Evolutionary conservation across 1,140 invertebrate genomes (phyloP).

Genomic region (Nephila pilipes): DNA sequence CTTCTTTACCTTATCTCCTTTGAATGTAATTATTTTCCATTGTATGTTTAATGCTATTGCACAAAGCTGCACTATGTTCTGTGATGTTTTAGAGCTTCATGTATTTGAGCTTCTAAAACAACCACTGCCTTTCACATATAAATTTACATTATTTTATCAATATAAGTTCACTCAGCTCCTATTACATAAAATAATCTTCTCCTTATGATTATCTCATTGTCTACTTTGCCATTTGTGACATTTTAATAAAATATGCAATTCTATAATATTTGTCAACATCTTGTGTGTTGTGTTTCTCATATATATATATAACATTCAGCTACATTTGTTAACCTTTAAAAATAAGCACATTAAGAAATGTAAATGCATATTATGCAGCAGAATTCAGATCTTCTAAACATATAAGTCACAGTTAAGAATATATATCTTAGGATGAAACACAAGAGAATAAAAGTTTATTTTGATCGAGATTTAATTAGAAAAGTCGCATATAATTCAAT

Average conservation of each 20-base stretch:
- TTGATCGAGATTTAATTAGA: too few relatives aligned
- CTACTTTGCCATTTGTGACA: slow-evolving; percentile 20
- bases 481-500: too few relatives aligned
- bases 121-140: slow-evolving; percentile 54
- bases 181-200: neutral
- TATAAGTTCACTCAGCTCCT: neutral
- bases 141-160: neutral
- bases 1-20: neutral
- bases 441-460: too few relatives aligned
- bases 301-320: too few relatives aligned
- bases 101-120: slow-evolving; percentile 66
- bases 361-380: too few relatives aligned
- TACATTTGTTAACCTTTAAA: too few relatives aligned
- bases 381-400: too few relatives aligned
- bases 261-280: neutral
- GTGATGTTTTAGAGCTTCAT: slow-evolving; percentile 66
- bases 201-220: neutral
- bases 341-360: too few relatives aligned
- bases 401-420: too few relatives aligned
- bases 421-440: too few relatives aligned
- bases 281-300: too few relatives aligned
- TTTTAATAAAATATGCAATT: slow-evolving; percentile 43
- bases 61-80: slow-evolving; percentile 47
- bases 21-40: neutral
- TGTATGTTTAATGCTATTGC: neutral